Conservation (phyloP, 2,113 vertebrate species). For the Psophia crepitans region DNA sequence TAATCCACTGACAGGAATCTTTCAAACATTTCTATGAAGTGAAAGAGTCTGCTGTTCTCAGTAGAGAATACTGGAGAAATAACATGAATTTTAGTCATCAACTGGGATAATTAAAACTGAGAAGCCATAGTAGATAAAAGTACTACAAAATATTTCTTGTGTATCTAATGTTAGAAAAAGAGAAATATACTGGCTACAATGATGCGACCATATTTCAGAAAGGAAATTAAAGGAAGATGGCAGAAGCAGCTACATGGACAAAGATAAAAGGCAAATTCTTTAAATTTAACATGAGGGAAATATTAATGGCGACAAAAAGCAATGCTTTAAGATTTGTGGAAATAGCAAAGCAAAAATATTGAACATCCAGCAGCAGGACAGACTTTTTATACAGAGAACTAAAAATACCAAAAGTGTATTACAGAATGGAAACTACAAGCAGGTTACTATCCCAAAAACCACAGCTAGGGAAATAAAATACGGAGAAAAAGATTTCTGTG, state of each 20-base stretch:
- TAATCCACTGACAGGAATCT: neutral
- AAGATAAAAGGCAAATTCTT: conserved; percentile 65
- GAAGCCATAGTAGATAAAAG: neutral
- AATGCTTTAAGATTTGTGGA: conserved; percentile 31
- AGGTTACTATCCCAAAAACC: neutral
- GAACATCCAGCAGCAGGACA: conserved; percentile 14
- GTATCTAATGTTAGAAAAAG: neutral
- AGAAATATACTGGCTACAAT: neutral
- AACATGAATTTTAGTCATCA: neutral
- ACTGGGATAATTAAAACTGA: neutral
- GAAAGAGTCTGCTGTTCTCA: neutral
- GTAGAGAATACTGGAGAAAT: neutral
- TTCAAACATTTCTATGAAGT: neutral
- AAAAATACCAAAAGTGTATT: neutral
- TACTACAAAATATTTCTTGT: neutral
- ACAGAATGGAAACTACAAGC: neutral
- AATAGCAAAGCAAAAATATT: conserved; percentile 45
- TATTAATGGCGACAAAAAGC: conserved; percentile 43
- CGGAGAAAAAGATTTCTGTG: neutral
- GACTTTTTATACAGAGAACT: neutral
- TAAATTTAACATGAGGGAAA: conserved; percentile 56
- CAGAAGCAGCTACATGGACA: conserved; percentile 7
- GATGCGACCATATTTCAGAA: neutral
- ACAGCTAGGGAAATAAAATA: neutral
- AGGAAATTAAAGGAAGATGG: conserved; percentile 31